Percentiles rank a stretch among this genome's conserved stretches.
Evolutionary conservation across 2,888 invertebrate genomes (phyloP).

Genomic region (Andrena bicolor): DNA sequence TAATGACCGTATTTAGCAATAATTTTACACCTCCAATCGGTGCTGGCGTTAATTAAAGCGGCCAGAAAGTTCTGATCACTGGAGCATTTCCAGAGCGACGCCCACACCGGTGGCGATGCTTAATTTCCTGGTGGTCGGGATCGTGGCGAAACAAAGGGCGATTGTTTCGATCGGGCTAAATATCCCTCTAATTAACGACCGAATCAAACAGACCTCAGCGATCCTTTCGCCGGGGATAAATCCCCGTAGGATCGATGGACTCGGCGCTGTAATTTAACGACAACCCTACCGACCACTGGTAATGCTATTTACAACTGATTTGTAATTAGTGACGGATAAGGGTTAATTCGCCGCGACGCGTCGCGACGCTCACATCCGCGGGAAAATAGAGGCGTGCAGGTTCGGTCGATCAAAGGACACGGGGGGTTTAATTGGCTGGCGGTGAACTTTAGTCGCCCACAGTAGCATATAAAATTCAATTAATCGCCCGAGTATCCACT

Average conservation of each 20-base stretch:
- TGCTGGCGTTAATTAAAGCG: no score
- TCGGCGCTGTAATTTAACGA: conserved; percentile 23
- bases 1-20: no score
- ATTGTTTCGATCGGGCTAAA: conserved; percentile 19
- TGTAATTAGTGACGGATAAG: conserved; percentile 33
- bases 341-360: conserved; percentile 8
- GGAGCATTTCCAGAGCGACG: background rate
- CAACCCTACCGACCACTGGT: conserved; percentile 66
- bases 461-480: background rate
- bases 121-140: conserved; percentile 35
- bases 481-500: background rate
- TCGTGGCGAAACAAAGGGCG: conserved; percentile 3
- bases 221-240: conserved; percentile 25
- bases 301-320: conserved; percentile 47
- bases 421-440: conserved; percentile 4
- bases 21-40: no score
- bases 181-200: conserved; percentile 15
- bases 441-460: background rate
- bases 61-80: background rate
- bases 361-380: background rate
- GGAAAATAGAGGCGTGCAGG: background rate
- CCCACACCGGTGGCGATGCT: background rate
- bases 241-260: conserved; percentile 29
- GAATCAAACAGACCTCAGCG: conserved; percentile 20
- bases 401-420: conserved; percentile 1